These are phyloP conservation scores for Ascaphus truei DNA, from an alignment of 2,113 vertebrate genomes.

Conservation along the genomic window DNA sequence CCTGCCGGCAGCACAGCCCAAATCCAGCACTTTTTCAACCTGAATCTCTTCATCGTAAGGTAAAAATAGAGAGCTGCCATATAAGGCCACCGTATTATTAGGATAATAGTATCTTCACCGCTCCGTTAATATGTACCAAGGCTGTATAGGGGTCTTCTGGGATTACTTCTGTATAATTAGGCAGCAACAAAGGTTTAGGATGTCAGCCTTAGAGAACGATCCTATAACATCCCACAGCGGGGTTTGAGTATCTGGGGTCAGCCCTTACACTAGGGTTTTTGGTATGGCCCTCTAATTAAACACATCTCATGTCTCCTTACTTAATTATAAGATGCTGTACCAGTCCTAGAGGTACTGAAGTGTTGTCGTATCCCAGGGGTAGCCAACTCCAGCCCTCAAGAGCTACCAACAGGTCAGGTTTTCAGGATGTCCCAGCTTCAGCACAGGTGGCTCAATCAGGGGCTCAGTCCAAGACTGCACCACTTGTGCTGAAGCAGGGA, in stretches of 20 bases:
- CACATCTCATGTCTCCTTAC: constrained; percentile 1
- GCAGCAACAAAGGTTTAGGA: too few relatives aligned
- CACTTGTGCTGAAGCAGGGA: too few relatives aligned
- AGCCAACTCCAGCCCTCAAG: too few relatives aligned
- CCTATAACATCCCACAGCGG: constrained; percentile 26
- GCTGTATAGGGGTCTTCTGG: neutral
- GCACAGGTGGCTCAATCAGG: too few relatives aligned
- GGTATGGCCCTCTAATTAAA: constrained; percentile 23
- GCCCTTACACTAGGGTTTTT: constrained; percentile 20
- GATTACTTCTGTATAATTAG: constrained; percentile 27
- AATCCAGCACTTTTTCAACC: too few relatives aligned
- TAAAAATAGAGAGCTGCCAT: neutral
- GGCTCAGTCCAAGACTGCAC: too few relatives aligned
- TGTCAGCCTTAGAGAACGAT: constrained; percentile 15
- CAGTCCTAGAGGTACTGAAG: too few relatives aligned
- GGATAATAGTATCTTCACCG: constrained; percentile 4
- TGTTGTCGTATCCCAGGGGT: too few relatives aligned
- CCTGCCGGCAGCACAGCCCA: too few relatives aligned
- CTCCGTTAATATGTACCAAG: too few relatives aligned
- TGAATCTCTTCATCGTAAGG: constrained; percentile 3
- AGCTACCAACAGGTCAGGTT: too few relatives aligned
- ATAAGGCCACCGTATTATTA: constrained; percentile 3
- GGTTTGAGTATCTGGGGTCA: constrained; percentile 18
- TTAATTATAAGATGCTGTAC: constrained; percentile 14
- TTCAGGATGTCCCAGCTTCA: too few relatives aligned